Percentiles rank a stretch among this genome's conserved stretches.
Evolutionary conservation across 2,113 vertebrate genomes (phyloP).

Genomic region (Salvator merianae): DNA sequence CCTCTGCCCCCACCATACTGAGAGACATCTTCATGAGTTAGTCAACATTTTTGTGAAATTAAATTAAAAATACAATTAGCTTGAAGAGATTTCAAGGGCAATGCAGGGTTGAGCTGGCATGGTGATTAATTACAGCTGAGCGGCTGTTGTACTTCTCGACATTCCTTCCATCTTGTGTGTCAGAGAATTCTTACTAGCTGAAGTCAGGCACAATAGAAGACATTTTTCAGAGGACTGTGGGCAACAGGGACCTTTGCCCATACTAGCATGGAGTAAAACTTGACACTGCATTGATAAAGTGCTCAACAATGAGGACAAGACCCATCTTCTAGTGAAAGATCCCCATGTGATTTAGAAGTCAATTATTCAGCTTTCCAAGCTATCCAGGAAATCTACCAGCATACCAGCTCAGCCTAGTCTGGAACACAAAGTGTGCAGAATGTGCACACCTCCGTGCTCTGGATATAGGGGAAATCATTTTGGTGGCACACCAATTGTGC

Average conservation of each 20-base stretch:
- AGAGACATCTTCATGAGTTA: conserved; percentile 33
- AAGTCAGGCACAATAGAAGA: not conserved
- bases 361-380: too few species aligned
- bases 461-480: too few species aligned
- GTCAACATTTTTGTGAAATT: conserved; percentile 38
- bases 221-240: not conserved
- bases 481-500: too few species aligned
- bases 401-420: too few species aligned
- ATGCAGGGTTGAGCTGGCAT: conserved; percentile 39
- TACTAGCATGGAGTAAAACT: too few species aligned
- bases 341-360: too few species aligned
- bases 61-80: conserved; percentile 42
- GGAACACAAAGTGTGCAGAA: too few species aligned
- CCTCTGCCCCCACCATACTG: not conserved
- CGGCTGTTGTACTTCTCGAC: not conserved
- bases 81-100: conserved; percentile 27
- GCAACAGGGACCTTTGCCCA: not conserved
- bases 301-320: too few species aligned
- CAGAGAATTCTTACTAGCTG: not conserved
- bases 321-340: too few species aligned
- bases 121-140: conserved; percentile 29
- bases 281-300: too few species aligned
- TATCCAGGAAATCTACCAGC: too few species aligned
- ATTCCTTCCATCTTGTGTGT: conserved; percentile 8
- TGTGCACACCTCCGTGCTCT: too few species aligned